phyloP scores from a whole-genome alignment of 1,140 invertebrate species.

The Neelides sp. region DNA sequence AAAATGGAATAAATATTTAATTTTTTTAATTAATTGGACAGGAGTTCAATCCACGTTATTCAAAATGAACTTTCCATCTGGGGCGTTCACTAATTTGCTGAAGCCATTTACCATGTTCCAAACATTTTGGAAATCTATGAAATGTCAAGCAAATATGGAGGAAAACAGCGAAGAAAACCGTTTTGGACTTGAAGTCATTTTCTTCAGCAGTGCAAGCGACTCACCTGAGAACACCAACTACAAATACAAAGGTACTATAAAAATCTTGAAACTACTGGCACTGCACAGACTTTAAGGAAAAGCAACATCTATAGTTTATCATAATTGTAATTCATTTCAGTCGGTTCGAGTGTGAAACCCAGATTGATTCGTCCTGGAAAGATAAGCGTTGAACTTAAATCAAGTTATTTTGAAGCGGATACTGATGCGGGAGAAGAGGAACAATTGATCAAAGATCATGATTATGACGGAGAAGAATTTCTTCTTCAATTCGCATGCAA shows the following conservation, averaged over 20 bases:
- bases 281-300: background rate
- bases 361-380: slow-evolving; percentile 32
- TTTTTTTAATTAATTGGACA: no score
- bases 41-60: no score
- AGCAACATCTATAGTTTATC: slow-evolving; percentile 27
- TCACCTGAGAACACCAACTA: slow-evolving; percentile 18
- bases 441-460: slow-evolving; percentile 32
- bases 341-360: slow-evolving; percentile 33
- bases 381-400: slow-evolving; percentile 31
- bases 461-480: slow-evolving; percentile 34
- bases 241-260: slow-evolving; percentile 2
- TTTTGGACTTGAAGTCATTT: slow-evolving; percentile 34
- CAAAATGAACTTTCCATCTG: no score
- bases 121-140: slow-evolving; percentile 30
- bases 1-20: no score
- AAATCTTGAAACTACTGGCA: background rate
- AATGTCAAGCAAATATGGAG: slow-evolving; percentile 35
- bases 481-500: slow-evolving; percentile 35
- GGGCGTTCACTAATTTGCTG: no score
- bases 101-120: slow-evolving; percentile 5
- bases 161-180: slow-evolving; percentile 30
- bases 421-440: slow-evolving; percentile 33
- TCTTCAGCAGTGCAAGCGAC: slow-evolving; percentile 32
- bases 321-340: no score
- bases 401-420: slow-evolving; percentile 33